Base-by-base conservation (phyloP, 2,797 vertebrate species). In the Pteronotus mesoamericanus region DNA sequence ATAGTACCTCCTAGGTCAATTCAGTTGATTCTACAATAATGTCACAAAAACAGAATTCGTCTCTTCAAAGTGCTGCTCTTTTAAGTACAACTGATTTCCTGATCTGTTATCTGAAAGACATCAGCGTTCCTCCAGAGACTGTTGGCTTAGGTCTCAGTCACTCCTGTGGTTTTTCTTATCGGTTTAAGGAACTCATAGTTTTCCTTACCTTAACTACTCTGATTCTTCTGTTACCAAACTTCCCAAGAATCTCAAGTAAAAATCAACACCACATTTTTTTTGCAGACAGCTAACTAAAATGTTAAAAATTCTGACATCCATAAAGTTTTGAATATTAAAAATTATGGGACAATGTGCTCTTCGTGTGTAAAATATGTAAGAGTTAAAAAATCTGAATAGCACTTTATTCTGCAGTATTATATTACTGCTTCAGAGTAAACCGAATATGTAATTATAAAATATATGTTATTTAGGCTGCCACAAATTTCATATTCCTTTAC, bases 301-400 rank as follows among this genome's bases (percentile, higher is more conserved):
- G 42, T 34, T 92, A 21, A 42, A 91, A 95, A 94, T 34, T 68
- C 32, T 87, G 42, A 79, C 53, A 89, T 77, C 84, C 42, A 0
- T 78, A 64, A 64, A 86, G 39, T 51, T 87, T 86, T 80, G 34
- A 94, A 55, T 84, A 86, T 71, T 89, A 95, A 64, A 95, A 94
- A 78, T 53, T 85, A 11, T 18, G n/a, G 72, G 9, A n/a, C n/a
- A 93, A 8, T 78, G 9, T 46, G 90, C 14, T 89, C n/a, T 78
- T 91, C 42, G 42, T 32, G 29, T 53, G 26, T 84, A 95, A 83
- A 93, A 89, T 82, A 69, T 4, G 3, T 6, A 57, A 75, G 12
- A 85, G 74, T 77, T 24, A 1, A 64, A 89, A 96, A 74, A 48
- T 46, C 1, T 64, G 9, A 44, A 79, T 3, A 75, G 26, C 10